Evolutionary conservation across 2,888 invertebrate genomes (phyloP).

Genomic region (Lasioglossum zephyrum): DNA sequence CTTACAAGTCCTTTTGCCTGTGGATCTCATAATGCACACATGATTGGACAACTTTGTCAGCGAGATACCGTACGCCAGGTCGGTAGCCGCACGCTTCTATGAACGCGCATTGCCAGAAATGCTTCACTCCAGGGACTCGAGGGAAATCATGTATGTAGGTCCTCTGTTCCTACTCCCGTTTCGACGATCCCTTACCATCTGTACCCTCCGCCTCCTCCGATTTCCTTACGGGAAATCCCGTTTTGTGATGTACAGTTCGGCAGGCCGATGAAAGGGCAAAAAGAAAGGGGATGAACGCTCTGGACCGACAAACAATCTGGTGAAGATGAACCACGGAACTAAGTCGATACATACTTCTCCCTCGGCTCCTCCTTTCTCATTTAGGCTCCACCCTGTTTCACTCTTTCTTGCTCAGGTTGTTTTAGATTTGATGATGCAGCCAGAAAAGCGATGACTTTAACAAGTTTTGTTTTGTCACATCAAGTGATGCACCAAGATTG

Average conservation of each 20-base stretch:
- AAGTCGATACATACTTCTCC: conserved; percentile 49
- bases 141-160: conserved; percentile 84
- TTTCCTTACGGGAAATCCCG: conserved; percentile 72
- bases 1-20: conserved; percentile 67
- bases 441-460: too few relatives aligned
- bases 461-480: too few relatives aligned
- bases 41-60: conserved; percentile 81
- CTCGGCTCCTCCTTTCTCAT: not conserved
- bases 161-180: conserved; percentile 74
- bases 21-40: conserved; percentile 81
- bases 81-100: conserved; percentile 71
- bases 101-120: conserved; percentile 81
- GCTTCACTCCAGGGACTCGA: conserved; percentile 81
- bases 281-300: conserved; percentile 46
- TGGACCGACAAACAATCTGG: conserved; percentile 67
- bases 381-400: not conserved
- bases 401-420: not conserved
- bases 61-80: conserved; percentile 77
- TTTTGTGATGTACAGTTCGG: conserved; percentile 69
- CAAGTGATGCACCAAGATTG: not conserved
- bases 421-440: not conserved
- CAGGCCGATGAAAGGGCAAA: conserved; percentile 65
- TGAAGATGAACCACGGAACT: conserved; percentile 70
- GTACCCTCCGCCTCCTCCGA: conserved; percentile 50
- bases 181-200: conserved; percentile 70